Percentiles rank a stretch among this genome's conserved stretches.
Conservation (phyloP, 2,888 invertebrate genomes). For the Sminthurinus aureus region DNA sequence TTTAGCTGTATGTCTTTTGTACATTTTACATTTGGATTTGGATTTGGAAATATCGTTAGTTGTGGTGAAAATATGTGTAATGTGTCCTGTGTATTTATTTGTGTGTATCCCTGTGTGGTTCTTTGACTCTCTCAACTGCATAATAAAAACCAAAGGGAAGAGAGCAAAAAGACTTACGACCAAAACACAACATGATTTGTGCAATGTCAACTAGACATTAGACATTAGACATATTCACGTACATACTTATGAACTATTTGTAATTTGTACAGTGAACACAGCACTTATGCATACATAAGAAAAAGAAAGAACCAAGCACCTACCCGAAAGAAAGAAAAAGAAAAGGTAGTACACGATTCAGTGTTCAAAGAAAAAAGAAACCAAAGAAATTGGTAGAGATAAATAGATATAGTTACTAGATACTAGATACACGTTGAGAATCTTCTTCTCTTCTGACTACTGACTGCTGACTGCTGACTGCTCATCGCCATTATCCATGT, state of each 20-base stretch:
- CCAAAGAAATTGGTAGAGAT: neutral
- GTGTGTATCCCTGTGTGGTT: neutral
- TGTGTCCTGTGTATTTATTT: neutral
- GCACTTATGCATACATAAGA: neutral
- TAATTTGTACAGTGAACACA: too few species aligned
- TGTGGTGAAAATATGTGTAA: too few species aligned
- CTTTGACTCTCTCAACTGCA: neutral
- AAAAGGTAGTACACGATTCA: neutral
- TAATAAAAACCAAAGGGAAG: too few species aligned
- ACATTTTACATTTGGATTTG: too few species aligned
- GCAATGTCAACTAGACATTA: neutral
- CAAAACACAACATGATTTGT: constrained; percentile 1
- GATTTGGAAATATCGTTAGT: too few species aligned
- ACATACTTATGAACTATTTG: too few species aligned
- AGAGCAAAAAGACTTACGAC: neutral
- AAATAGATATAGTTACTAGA: too few species aligned
- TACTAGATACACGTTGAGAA: neutral
- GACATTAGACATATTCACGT: too few species aligned
- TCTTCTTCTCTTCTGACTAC: neutral
- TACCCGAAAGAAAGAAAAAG: too few species aligned
- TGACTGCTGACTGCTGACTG: neutral
- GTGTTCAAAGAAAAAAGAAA: neutral
- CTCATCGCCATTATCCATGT: constrained; percentile 14
- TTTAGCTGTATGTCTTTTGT: too few species aligned
- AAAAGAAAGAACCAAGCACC: neutral